Base-by-base conservation (phyloP, 2,113 vertebrate species). In the Baryphthengus martii region DNA sequence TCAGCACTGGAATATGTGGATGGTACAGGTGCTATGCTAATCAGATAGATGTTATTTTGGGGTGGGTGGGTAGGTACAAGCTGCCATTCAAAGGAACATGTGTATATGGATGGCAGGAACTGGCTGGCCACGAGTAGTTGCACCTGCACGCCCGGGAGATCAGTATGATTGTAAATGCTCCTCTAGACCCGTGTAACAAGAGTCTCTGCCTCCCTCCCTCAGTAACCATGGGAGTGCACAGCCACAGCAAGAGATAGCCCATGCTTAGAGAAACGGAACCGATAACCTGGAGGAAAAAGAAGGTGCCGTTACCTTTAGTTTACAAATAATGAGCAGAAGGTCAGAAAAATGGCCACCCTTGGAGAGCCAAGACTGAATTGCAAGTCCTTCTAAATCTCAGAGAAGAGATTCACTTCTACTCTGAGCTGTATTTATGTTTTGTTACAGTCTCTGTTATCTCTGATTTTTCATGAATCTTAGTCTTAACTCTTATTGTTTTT, bases 11-110 rank as follows among this genome's bases (percentile, higher is more conserved):
- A 76, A 96, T 95, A 93, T 81, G 62, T 92, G 91, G 96, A 94
- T 96, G 79, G 88, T 87, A 95, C 95, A 96, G 86, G 94, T 93
- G 92, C 90, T 96, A 91, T 96, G 92, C 92, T 96, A 96, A 97
- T 95, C 45, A 96, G 90, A 88, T 61, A 26, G 93, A 88, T 91
- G 92, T 92, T 93, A 93, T 96, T 97, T 96, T 96, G 88, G 87
- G 85, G 53, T 93, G 93, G 82, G 72, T 84, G 93, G 95, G 83
- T 89, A 96, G 95, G 96, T 96, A 75, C 77, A 96, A 92, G 58
- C 79, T 85, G 88, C 66, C 45, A 53, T 96, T 96, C 92, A 97
- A 95, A 96, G 86, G 79, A 92, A 73, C 90, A 80, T 88, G 61
- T 95, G 95, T 94, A 55, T 93, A 66, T 68, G 73, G 90, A 96